A percentile compares a stretch with the other conserved stretches of the same genome.
Conservation (phyloP, 2,888 invertebrate genomes). For the Atherix ibis region DNA sequence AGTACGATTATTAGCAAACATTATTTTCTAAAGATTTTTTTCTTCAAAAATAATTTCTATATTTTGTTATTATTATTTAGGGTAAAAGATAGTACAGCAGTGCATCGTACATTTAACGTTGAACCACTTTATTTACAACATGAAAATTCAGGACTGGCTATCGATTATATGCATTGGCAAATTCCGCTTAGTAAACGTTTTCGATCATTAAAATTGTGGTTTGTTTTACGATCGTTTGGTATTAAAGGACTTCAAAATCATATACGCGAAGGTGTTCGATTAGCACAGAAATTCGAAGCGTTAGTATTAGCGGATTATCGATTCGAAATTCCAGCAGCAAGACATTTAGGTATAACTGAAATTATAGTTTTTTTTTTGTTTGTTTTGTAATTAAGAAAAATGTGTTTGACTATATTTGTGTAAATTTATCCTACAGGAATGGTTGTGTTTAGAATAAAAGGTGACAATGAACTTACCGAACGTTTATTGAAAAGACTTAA, state of each 20-base stretch:
- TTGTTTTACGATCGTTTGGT: conserved; percentile 87
- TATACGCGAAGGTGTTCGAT: conserved; percentile 75
- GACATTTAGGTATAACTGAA: conserved; percentile 50
- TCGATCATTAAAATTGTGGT: conserved; percentile 88
- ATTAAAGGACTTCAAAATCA: conserved; percentile 83
- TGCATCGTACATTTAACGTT: conserved; percentile 94
- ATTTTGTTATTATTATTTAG: conserved; percentile 35
- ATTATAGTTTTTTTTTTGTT: not conserved
- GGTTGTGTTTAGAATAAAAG: conserved; percentile 78
- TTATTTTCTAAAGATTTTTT: not conserved
- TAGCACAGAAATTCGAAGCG: conserved; percentile 84
- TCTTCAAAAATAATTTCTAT: not conserved
- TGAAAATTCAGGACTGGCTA: conserved; percentile 91
- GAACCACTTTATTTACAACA: conserved; percentile 94
- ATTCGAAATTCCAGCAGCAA: conserved; percentile 77
- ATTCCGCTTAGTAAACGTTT: conserved; percentile 89
- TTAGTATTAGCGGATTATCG: conserved; percentile 65
- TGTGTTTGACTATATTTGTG: no score
- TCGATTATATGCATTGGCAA: conserved; percentile 98
- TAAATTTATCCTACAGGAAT: conserved; percentile 38
- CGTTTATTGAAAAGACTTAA: conserved; percentile 74
- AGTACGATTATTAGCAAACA: no score
- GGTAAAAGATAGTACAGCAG: conserved; percentile 83
- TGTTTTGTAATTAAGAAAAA: no score
- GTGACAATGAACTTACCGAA: conserved; percentile 79